These are phyloP conservation scores for Hydractinia echinata DNA, from an alignment of 30 jellyfish, hydroid and myxozoan species.

Conservation along the genomic window DNA sequence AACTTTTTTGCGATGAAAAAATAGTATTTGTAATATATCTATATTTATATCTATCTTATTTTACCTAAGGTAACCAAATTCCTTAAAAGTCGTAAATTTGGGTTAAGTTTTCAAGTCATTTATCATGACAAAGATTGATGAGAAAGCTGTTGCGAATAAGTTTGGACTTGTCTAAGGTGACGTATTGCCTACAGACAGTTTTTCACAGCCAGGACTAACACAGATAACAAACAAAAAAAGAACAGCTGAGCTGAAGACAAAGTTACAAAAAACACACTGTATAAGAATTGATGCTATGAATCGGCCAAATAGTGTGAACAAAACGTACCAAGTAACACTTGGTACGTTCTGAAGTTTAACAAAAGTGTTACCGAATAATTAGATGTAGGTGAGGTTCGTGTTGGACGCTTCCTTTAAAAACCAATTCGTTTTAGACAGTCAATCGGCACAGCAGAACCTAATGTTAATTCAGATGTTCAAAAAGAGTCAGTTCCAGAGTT, in stretches of 20 bases:
- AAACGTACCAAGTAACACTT: constrained; percentile 10
- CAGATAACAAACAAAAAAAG: neutral
- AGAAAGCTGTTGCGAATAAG: constrained; percentile 12
- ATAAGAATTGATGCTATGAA: constrained; percentile 20
- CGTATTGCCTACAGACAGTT: constrained; percentile 11
- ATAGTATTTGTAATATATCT: too few species aligned
- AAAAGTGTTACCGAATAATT: constrained; percentile 26
- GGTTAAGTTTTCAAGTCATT: neutral
- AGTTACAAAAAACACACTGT: constrained; percentile 6
- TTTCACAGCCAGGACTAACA: neutral
- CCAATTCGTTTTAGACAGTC: too few species aligned
- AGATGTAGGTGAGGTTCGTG: too few species aligned
- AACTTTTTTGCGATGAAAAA: neutral
- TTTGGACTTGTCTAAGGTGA: constrained; percentile 28
- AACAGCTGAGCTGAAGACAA: neutral
- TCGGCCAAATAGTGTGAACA: constrained; percentile 12
- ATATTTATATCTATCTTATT: too few species aligned
- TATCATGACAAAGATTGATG: constrained; percentile 6
- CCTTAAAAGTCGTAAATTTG: constrained; percentile 4
- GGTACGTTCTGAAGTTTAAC: neutral
- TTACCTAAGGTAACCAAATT: too few species aligned
- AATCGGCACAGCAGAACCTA: too few species aligned
- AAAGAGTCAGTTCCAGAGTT: too few species aligned
- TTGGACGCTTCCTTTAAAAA: too few species aligned
- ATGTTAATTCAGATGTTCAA: too few species aligned